A percentile compares a stretch with the other conserved stretches of the same genome.
Evolutionary conservation across 2,797 vertebrate genomes (phyloP).

Genomic region (Varecia variegata): DNA sequence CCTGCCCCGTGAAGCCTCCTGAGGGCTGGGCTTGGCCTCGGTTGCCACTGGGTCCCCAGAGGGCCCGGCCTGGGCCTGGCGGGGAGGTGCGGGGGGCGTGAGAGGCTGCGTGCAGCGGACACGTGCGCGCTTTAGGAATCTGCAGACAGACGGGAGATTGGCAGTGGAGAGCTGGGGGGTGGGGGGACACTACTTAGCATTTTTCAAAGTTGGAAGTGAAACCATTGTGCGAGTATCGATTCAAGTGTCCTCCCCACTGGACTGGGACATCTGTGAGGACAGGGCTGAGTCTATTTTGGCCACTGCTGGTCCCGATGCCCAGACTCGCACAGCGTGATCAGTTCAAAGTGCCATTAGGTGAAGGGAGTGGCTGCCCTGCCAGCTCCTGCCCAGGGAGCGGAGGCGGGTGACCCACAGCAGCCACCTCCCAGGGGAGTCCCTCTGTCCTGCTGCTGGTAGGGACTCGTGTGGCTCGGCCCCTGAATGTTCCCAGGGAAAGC

Average conservation of each 20-base stretch:
- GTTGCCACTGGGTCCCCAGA: background rate
- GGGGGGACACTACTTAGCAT: fast-evolving
- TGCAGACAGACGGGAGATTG: background rate
- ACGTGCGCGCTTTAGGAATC: background rate
- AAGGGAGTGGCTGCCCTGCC: background rate
- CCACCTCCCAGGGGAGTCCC: fast-evolving
- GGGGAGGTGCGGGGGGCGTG: background rate
- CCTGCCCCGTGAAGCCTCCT: background rate
- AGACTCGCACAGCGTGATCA: too few species aligned
- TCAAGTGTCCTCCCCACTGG: fast-evolving
- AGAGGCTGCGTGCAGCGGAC: background rate
- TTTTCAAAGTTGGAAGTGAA: background rate
- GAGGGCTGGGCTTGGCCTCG: background rate
- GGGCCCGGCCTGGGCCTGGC: background rate
- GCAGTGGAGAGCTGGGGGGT: too few species aligned
- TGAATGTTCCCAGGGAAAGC: background rate
- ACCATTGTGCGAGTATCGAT: fast-evolving
- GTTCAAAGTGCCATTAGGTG: background rate
- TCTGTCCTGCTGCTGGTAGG: background rate
- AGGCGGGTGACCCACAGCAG: background rate
- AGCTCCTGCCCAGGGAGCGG: background rate
- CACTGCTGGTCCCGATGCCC: background rate
- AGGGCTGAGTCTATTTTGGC: background rate
- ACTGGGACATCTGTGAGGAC: fast-evolving
- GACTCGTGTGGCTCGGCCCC: fast-evolving